Evolutionary conservation across 2,797 vertebrate species (phyloP), one percentile per base, ranked within the genome.

Genomic region (Parambassis ranga): DNA sequence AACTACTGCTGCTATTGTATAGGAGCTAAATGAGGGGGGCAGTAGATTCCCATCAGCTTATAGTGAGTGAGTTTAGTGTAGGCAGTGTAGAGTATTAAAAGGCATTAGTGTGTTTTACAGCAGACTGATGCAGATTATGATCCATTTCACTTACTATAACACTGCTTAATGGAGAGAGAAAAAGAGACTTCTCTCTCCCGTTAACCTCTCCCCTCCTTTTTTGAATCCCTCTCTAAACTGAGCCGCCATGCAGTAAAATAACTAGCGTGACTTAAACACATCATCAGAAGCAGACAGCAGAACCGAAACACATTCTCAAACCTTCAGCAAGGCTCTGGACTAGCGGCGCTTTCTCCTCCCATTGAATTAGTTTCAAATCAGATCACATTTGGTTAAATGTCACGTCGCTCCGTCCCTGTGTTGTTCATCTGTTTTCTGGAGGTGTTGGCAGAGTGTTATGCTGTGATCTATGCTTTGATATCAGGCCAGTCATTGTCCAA

Each of bases 81-180:
- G 19, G 19, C 19, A 13, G 61, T 48, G 61, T 19, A 13, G 61
- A 48, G 61, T 10, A 67, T 80, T 79, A 80, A 72, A 73, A 55
- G 23, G 66, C 60, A 79, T 81, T 67, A 75, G 60, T 27, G 65
- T 62, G 61, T 72, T 78, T 76, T 55, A 60, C 58, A 50, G 75
- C 51, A 56, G 30, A 75, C 55, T 47, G 60, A 67, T 55, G 53
- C 61, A 69, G 68, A 80, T 77, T 75, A 82, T 8, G 50, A 77
- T 49, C 55, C 65, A 71, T 50, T 66, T 60, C 58, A 52, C 65
- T 66, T 30, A 31, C 64, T 69, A 68, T 32, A 46, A 38, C 33
- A 2, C 59, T 26, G 50, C 51, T 49, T 77, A 84, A 79, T 82
- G 72, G 69, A 77, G 31, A 10, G 49, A 43, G 36, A 16, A 44